These are phyloP conservation scores for Phasia obesa DNA, from an alignment of 2,888 invertebrate genomes.

Conservation along the genomic window DNA sequence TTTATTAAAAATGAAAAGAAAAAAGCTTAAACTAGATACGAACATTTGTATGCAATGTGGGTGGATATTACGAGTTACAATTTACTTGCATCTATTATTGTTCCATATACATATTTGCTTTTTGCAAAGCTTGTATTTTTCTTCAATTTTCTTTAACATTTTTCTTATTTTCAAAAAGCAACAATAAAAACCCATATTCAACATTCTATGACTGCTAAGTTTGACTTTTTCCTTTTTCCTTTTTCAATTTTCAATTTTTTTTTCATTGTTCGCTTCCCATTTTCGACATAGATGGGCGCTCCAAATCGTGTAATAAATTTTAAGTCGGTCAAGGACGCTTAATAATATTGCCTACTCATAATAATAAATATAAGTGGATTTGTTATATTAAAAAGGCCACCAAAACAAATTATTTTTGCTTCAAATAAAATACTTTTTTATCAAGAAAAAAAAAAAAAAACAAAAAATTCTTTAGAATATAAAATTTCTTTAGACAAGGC, in stretches of 20 bases:
- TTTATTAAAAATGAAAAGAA: constrained; percentile 17
- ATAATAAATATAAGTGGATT: too few relatives aligned
- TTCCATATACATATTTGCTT: constrained; percentile 10
- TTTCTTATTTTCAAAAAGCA: constrained; percentile 1
- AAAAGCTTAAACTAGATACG: constrained; percentile 47
- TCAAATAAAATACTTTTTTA: too few relatives aligned
- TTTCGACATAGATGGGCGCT: neutral
- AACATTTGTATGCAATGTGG: constrained; percentile 37
- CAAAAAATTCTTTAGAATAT: too few relatives aligned
- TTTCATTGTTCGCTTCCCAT: neutral
- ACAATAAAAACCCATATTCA: neutral
- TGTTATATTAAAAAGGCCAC: too few relatives aligned
- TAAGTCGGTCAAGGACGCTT: constrained; percentile 45
- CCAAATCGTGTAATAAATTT: constrained; percentile 24
- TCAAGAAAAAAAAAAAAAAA: too few relatives aligned
- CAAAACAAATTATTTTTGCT: too few relatives aligned
- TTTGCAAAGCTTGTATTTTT: constrained; percentile 44
- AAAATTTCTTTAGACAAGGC: too few relatives aligned
- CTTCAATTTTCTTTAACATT: constrained; percentile 43
- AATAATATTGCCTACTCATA: constrained; percentile 31
- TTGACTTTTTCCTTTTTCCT: constrained; percentile 47
- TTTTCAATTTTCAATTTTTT: constrained; percentile 5
- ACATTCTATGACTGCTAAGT: neutral
- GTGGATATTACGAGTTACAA: constrained; percentile 42
- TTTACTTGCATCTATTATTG: constrained; percentile 52